phyloP scores from a whole-genome alignment of 2,113 vertebrate genomes.

The Gymnobelideus leadbeateri region DNA sequence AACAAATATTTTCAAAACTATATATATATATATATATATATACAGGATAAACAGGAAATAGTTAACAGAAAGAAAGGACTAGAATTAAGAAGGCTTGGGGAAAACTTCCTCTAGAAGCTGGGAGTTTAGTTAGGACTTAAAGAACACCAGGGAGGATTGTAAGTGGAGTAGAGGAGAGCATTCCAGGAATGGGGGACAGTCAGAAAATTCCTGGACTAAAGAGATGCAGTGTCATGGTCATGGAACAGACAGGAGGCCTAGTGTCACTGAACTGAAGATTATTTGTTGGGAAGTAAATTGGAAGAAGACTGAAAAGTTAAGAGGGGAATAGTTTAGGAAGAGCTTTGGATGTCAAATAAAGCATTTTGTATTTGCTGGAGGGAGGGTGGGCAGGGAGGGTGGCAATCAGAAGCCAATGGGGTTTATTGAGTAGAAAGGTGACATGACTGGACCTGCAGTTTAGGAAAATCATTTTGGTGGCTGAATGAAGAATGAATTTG shows the following conservation, averaged over 20 bases:
- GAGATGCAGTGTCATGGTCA: background rate
- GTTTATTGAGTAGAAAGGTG: background rate
- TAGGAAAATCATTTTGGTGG: background rate
- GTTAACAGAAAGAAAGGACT: background rate
- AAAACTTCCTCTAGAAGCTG: no score
- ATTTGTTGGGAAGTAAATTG: background rate
- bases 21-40: no score
- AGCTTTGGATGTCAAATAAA: background rate
- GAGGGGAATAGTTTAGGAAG: background rate
- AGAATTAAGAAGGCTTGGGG: background rate
- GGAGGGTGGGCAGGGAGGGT: no score
- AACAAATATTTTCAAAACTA: background rate
- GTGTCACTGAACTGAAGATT: background rate
- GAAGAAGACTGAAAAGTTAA: background rate
- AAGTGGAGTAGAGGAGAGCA: background rate
- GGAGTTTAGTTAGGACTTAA: background rate
- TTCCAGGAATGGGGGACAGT: background rate
- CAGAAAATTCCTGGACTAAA: background rate
- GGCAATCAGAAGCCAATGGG: background rate
- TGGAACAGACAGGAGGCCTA: background rate
- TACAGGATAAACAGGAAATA: background rate
- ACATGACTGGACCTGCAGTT: background rate
- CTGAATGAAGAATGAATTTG: background rate
- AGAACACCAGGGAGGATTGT: background rate
- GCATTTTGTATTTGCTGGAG: background rate